These are phyloP conservation scores for Euwallacea fornicatus DNA, from an alignment of 1,140 invertebrate species.

Conservation along the genomic window DNA sequence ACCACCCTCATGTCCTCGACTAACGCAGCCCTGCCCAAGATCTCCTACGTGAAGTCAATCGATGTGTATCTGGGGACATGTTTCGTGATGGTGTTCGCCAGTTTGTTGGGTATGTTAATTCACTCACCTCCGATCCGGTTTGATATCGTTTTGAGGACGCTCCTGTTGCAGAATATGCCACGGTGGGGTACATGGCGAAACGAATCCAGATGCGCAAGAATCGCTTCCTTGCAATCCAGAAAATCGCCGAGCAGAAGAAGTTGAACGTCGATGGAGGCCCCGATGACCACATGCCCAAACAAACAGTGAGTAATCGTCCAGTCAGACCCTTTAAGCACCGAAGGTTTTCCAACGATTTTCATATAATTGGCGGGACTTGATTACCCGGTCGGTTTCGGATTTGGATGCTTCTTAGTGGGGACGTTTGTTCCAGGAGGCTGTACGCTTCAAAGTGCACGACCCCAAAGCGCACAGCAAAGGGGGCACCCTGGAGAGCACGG, in stretches of 20 bases:
- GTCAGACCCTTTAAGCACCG: slow-evolving; percentile 48
- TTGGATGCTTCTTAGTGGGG: slow-evolving; percentile 62
- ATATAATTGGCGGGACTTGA: not conserved
- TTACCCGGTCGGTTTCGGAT: not conserved
- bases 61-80: slow-evolving; percentile 97
- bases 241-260: slow-evolving; percentile 88
- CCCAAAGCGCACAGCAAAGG: slow-evolving; percentile 90
- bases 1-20: slow-evolving; percentile 98
- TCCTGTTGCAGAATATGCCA: slow-evolving; percentile 78
- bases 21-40: slow-evolving; percentile 96
- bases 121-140: not conserved
- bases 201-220: slow-evolving; percentile 93
- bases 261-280: slow-evolving; percentile 70
- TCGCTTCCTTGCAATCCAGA: slow-evolving; percentile 81
- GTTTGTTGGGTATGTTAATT: slow-evolving; percentile 77
- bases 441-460: slow-evolving; percentile 91
- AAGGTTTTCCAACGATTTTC: too few relatives aligned
- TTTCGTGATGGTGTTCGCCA: slow-evolving; percentile 97
- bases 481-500: slow-evolving; percentile 85
- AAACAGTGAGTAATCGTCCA: slow-evolving; percentile 67
- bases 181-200: slow-evolving; percentile 94
- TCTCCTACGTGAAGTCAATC: slow-evolving; percentile 98
- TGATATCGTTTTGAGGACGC: not conserved
- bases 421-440: slow-evolving; percentile 80
- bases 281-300: slow-evolving; percentile 72